These are phyloP conservation scores for Teleopsis dalmanni DNA, from an alignment of 1,140 invertebrate species.

Conservation along the genomic window DNA sequence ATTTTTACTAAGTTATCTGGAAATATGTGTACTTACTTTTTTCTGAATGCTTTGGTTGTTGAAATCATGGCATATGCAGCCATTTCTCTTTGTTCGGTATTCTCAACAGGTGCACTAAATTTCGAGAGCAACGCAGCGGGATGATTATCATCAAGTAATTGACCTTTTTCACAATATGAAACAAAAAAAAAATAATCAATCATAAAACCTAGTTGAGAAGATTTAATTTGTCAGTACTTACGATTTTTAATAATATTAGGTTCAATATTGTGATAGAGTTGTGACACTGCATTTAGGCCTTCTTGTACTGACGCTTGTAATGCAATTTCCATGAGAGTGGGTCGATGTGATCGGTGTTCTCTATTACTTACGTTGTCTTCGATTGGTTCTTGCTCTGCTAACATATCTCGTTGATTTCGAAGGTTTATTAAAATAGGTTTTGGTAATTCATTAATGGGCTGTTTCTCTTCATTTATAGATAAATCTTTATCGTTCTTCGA, in stretches of 20 bases:
- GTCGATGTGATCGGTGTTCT: slow-evolving; percentile 10
- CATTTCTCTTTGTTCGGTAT: slow-evolving; percentile 29
- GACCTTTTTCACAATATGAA: slow-evolving; percentile 22
- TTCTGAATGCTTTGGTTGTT: slow-evolving; percentile 39
- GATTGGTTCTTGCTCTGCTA: no score
- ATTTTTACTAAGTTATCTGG: no score
- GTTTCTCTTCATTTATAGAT: no score
- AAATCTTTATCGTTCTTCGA: background rate
- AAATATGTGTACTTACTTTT: slow-evolving; percentile 34
- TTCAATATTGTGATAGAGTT: slow-evolving; percentile 35
- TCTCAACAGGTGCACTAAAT: slow-evolving; percentile 35
- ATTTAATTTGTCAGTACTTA: no score
- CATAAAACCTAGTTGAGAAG: no score
- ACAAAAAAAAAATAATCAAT: background rate
- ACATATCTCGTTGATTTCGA: no score
- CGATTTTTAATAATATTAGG: slow-evolving; percentile 40
- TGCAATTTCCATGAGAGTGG: slow-evolving; percentile 36
- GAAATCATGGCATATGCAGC: slow-evolving; percentile 39
- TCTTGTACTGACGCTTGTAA: slow-evolving; percentile 35
- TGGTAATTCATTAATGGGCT: no score
- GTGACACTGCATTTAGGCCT: slow-evolving; percentile 38
- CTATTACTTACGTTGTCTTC: no score
- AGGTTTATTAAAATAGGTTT: no score
- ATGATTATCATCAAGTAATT: slow-evolving; percentile 38
- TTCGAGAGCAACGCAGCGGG: slow-evolving; percentile 35